Base-by-base conservation (phyloP, 1,140 invertebrate genomes). In the Drosophila mojavensis region DNA sequence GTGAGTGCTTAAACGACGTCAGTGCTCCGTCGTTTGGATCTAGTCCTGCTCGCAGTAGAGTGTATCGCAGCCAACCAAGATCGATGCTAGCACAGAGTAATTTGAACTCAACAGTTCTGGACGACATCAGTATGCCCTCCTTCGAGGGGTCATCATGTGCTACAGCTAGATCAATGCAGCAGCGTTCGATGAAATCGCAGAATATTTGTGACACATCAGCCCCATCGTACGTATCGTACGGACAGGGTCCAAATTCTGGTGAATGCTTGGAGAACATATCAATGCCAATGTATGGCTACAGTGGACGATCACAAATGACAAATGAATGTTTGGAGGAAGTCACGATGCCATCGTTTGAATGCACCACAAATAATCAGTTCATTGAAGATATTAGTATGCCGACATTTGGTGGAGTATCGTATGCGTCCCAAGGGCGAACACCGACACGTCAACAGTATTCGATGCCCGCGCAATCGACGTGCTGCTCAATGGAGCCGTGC, bases 401-500 rank as follows among this genome's bases (percentile, higher is more conserved):
- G 2, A 68, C 71, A 0, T 74, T 56, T 30, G 56, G 51, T 1
- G 54, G 15, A 5, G 41, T 62, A 1, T 66, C 50, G 4, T 55
- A 5, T 7, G 33, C 33, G 0, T 33, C 33, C 5, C 33, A 6
- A 7, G 33, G 26, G 15, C 36, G 10, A 48, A 33, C 17, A 28
- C 3, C 30, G 11, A 20, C 28, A 30, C 5, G 28, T 30, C 28
- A 30, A 30, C 28, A 33, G 10, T 39, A 11, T 39, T 11, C 10
- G 36, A 4, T 3, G 36, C 11, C 36, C 0, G 11, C 36, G 11
- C 10, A 11, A 39, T 39, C 36, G 36, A 39, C 1, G 1, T 33
- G 33, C 33, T 9, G 33, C n/a, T 15, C 43, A n/a, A 43, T 45
- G 43, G n/a, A 17, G 17, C 17, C 17, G 17, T 17, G 17, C 17